A percentile compares a stretch with the other conserved stretches of the same genome.
Evolutionary conservation across 2,888 invertebrate species (phyloP).

Genomic region (Coronaproctus castanopsis): DNA sequence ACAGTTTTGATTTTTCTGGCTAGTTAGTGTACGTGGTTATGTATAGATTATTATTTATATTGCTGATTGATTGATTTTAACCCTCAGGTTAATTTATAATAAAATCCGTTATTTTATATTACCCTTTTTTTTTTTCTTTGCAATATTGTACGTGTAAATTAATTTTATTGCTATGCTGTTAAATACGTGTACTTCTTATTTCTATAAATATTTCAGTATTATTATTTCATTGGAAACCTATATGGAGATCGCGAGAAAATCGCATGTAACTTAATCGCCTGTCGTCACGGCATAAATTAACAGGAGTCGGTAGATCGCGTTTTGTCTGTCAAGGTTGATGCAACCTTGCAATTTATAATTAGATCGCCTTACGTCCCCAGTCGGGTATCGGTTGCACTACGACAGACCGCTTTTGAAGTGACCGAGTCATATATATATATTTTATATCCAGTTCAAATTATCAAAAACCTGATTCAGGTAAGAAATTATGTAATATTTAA

Average conservation of each 20-base stretch:
- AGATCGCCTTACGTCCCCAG: not conserved
- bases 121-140: too few species aligned
- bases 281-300: not conserved
- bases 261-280: not conserved
- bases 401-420: not conserved
- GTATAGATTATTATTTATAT: too few species aligned
- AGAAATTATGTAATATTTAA: too few species aligned
- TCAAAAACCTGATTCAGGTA: too few species aligned
- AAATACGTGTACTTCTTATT: not conserved
- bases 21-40: too few species aligned
- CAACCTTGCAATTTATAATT: not conserved
- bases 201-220: not conserved
- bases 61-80: too few species aligned
- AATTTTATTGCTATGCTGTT: too few species aligned
- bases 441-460: too few species aligned
- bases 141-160: too few species aligned
- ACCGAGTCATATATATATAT: not conserved
- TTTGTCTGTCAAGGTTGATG: not conserved
- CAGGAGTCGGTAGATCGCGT: not conserved
- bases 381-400: not conserved
- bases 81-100: too few species aligned
- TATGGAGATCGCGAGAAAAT: not conserved
- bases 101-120: too few species aligned
- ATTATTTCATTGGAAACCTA: not conserved
- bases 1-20: too few species aligned